These are phyloP conservation scores for Vulpes ferrilata DNA, from an alignment of 2,113 vertebrate species.

Conservation along the genomic window DNA sequence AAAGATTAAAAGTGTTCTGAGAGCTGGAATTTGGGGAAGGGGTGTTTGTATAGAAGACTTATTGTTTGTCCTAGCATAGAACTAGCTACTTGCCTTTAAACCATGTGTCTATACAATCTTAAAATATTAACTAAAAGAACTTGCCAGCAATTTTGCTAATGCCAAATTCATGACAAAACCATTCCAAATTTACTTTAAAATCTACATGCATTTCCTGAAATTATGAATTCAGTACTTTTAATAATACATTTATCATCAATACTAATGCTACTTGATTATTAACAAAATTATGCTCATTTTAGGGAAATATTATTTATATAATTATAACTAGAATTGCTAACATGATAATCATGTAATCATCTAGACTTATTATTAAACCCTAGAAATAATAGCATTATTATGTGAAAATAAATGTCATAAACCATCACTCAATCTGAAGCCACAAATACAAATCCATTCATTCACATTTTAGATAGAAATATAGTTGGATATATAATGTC, in stretches of 20 bases:
- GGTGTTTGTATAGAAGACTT: background rate
- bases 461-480: background rate
- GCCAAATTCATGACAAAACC: background rate
- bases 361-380: slow-evolving; percentile 29
- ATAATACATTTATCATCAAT: background rate
- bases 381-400: background rate
- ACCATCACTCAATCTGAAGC: background rate
- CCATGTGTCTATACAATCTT: background rate
- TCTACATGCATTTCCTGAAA: background rate
- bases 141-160: slow-evolving; percentile 18
- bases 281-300: background rate
- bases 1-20: background rate
- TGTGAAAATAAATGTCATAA: slow-evolving; percentile 21
- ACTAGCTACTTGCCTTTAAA: background rate
- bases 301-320: background rate
- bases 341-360: slow-evolving; percentile 5
- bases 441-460: background rate
- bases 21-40: background rate
- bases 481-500: background rate
- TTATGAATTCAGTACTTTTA: background rate
- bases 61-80: background rate
- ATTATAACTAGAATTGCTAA: background rate
- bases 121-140: background rate
- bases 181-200: slow-evolving; percentile 5
- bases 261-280: background rate